These are phyloP conservation scores for Falco novaeseelandiae DNA, from an alignment of 2,797 vertebrate species.

Conservation along the genomic window DNA sequence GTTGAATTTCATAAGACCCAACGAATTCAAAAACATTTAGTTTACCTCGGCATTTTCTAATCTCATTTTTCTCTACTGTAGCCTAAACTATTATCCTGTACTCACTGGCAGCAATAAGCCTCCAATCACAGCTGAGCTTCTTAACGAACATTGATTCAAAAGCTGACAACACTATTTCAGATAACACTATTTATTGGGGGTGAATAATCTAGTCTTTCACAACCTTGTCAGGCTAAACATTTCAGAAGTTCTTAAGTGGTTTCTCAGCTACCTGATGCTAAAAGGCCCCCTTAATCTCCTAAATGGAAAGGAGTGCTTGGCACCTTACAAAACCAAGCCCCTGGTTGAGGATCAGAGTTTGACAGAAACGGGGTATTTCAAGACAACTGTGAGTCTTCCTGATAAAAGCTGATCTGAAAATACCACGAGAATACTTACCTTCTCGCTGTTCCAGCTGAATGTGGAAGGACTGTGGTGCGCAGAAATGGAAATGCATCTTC, in stretches of 20 bases:
- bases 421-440: not conserved
- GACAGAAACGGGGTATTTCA: not conserved
- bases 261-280: not conserved
- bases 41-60: not conserved
- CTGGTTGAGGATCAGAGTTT: not conserved
- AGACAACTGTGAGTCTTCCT: not conserved
- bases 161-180: not conserved
- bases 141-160: not conserved
- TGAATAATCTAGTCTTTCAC: not conserved
- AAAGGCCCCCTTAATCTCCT: not conserved
- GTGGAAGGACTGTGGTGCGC: accelerated
- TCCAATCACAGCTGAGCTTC: not conserved
- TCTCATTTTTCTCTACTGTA: not conserved
- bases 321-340: not conserved
- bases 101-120: not conserved
- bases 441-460: not conserved
- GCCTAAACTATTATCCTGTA: not conserved
- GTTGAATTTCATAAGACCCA: accelerated
- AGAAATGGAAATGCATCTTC: not conserved
- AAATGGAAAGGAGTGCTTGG: not conserved
- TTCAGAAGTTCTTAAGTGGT: not conserved
- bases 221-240: not conserved
- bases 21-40: not conserved
- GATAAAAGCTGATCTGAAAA: slow-evolving; percentile 2
- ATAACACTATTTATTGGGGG: not conserved